Conservation (phyloP, 2,888 invertebrate genomes). For the Axea sp. region DNA sequence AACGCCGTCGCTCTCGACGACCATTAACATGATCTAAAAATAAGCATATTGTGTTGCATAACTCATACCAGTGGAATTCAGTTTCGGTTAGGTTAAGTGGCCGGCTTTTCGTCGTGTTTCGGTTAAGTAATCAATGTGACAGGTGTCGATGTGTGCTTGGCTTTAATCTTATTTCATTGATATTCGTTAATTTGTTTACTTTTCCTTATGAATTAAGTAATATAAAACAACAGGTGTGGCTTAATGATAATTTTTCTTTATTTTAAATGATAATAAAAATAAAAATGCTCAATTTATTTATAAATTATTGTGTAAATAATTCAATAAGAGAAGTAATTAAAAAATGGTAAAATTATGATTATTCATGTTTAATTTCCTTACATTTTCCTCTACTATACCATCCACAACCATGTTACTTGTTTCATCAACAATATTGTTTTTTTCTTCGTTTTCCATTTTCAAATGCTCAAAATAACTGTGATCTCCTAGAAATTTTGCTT, state of each 20-base stretch:
- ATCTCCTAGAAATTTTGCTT: conserved; percentile 72
- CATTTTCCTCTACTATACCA: conserved; percentile 71
- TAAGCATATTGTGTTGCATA: conserved; percentile 61
- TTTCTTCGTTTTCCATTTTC: conserved; percentile 62
- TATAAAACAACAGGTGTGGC: no score
- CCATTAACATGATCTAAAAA: conserved; percentile 77
- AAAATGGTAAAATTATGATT: no score
- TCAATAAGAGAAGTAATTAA: no score
- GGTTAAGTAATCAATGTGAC: conserved; percentile 37
- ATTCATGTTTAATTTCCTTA: no score
- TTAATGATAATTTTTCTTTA: no score
- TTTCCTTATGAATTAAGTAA: no score
- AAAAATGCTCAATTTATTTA: no score
- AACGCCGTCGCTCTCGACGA: conserved; percentile 74
- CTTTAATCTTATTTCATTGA: conserved; percentile 7
- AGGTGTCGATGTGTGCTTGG: conserved; percentile 34
- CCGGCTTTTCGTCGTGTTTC: conserved; percentile 37
- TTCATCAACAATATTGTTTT: conserved; percentile 61
- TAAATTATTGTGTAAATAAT: no score
- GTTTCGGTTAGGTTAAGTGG: conserved; percentile 60
- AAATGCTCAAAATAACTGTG: conserved; percentile 75
- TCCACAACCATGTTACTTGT: conserved; percentile 64
- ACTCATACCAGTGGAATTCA: conserved; percentile 43
- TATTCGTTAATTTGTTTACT: conserved; percentile 3
- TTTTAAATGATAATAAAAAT: no score